These are phyloP conservation scores for Clistopyga incitator DNA, from an alignment of 2,888 invertebrate genomes.

Conservation along the genomic window DNA sequence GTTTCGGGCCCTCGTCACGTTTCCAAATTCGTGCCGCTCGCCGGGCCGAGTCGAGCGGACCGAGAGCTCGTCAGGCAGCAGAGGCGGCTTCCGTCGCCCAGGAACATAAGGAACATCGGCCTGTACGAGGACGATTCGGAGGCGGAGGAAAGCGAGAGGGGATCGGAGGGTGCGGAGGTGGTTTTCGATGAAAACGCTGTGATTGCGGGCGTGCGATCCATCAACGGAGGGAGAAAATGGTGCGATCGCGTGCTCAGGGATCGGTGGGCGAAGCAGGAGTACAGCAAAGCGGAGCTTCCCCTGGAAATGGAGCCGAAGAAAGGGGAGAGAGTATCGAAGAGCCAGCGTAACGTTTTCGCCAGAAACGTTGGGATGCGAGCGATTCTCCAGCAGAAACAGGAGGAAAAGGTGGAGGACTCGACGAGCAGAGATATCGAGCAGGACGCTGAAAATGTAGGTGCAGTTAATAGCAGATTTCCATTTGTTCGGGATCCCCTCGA, in stretches of 20 bases:
- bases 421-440: not conserved
- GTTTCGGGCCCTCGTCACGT: slow-evolving; percentile 4
- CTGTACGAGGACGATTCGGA: slow-evolving; percentile 9
- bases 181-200: not conserved
- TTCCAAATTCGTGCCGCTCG: not conserved
- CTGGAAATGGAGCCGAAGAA: not conserved
- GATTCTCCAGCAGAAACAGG: not conserved
- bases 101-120: not conserved
- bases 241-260: slow-evolving; percentile 26
- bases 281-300: not conserved
- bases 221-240: slow-evolving; percentile 5
- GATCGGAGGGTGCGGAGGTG: not conserved
- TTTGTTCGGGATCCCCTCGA: slow-evolving; percentile 45
- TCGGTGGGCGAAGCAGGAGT: not conserved
- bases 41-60: slow-evolving; percentile 17
- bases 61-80: not conserved
- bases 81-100: not conserved
- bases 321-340: not conserved
- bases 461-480: slow-evolving; percentile 2
- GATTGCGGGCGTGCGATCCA: not conserved
- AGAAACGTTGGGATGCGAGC: slow-evolving; percentile 25
- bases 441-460: slow-evolving; percentile 1
- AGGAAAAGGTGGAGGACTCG: not conserved
- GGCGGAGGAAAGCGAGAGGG: not conserved
- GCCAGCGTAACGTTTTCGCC: slow-evolving; percentile 1